Evolutionary conservation across 2,797 vertebrate species (phyloP).

Genomic region (Mustela erminea): DNA sequence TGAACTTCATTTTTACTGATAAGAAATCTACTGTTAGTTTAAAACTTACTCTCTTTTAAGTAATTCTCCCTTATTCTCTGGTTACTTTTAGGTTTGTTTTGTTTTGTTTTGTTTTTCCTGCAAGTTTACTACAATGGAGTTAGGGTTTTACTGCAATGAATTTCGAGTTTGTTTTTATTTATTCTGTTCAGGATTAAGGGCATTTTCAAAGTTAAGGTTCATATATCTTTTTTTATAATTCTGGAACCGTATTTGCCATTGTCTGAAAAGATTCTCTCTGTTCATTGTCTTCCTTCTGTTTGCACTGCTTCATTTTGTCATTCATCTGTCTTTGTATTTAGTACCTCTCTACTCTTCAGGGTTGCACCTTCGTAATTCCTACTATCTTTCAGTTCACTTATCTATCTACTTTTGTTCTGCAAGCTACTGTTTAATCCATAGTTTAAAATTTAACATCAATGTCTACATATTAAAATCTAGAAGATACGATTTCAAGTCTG

Average conservation of each 20-base stretch:
- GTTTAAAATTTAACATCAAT: not conserved
- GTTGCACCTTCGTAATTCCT: not conserved
- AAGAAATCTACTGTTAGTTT: not conserved
- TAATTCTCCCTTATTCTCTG: not conserved
- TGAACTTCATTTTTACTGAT: not conserved
- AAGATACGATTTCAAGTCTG: not conserved
- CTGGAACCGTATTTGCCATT: not conserved
- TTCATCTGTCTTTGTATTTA: not conserved
- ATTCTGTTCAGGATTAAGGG: not conserved
- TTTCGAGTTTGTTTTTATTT: constrained; percentile 70
- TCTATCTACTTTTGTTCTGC: not conserved
- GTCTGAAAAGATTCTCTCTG: not conserved
- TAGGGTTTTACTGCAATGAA: not conserved
- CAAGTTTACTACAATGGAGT: not conserved
- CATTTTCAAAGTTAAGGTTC: not conserved
- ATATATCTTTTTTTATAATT: not conserved
- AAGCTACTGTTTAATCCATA: not conserved
- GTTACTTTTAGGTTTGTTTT: not conserved
- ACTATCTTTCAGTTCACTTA: not conserved
- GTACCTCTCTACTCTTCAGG: not conserved
- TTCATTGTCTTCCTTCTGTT: not conserved
- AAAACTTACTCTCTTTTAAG: not conserved
- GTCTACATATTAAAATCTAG: not conserved
- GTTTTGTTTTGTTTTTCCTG: not conserved
- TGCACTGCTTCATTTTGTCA: not conserved